These are phyloP conservation scores for Bufotes viridis DNA, from an alignment of 2,797 vertebrate species.

Conservation along the genomic window DNA sequence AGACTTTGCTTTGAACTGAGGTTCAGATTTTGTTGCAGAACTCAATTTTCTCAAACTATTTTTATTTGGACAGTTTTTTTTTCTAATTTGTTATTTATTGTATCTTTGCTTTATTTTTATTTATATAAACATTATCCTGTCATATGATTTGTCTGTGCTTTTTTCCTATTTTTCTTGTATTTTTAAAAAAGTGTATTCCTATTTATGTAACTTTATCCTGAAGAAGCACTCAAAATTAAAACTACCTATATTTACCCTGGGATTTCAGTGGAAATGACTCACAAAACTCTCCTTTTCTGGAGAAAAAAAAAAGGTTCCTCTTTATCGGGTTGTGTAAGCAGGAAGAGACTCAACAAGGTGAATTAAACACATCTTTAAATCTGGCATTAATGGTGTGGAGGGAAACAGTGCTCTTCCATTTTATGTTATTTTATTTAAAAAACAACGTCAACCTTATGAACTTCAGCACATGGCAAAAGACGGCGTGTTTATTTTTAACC, in stretches of 20 bases:
- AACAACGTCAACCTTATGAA: conserved; percentile 55
- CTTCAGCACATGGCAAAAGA: conserved; percentile 63
- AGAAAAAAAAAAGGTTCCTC: background rate
- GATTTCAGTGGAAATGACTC: background rate
- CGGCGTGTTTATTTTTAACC: conserved; percentile 67
- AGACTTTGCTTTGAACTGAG: no score
- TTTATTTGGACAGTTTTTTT: background rate
- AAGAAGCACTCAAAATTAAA: background rate
- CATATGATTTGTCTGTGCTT: background rate
- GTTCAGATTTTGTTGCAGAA: no score
- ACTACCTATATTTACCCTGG: background rate
- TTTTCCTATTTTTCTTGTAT: background rate
- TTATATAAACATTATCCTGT: no score
- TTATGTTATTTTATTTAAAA: conserved; percentile 60
- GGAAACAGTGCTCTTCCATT: conserved; percentile 56
- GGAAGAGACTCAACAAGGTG: conserved; percentile 41
- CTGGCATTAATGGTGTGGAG: conserved; percentile 42
- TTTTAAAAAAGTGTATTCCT: background rate
- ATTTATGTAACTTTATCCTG: background rate
- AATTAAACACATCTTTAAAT: conserved; percentile 50
- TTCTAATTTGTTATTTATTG: background rate
- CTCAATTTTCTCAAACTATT: background rate
- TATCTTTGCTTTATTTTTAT: background rate
- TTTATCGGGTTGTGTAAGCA: conserved; percentile 32
- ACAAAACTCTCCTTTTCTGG: background rate